These are phyloP conservation scores for Rynchops niger DNA, from an alignment of 2,113 vertebrate species.

Conservation along the genomic window DNA sequence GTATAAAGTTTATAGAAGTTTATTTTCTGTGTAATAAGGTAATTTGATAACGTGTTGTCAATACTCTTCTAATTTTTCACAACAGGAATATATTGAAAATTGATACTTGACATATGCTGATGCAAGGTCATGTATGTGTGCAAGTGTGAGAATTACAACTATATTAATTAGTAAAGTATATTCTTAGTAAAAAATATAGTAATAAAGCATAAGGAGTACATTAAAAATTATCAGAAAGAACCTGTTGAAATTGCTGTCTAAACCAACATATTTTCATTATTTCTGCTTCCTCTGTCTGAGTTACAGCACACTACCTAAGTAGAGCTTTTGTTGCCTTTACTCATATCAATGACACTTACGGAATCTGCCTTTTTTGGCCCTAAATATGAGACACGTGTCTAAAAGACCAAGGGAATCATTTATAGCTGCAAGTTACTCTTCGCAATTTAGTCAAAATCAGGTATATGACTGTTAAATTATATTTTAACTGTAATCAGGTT, in stretches of 20 bases:
- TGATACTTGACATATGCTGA: neutral
- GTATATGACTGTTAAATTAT: constrained; percentile 3
- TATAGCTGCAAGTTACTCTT: neutral
- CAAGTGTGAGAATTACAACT: neutral
- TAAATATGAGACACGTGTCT: neutral
- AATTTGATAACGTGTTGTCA: neutral
- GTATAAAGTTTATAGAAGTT: neutral
- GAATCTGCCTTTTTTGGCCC: neutral
- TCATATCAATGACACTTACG: neutral
- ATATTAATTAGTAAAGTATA: neutral
- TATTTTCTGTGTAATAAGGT: neutral
- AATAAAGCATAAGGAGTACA: neutral
- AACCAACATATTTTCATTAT: neutral
- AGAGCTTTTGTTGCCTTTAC: neutral
- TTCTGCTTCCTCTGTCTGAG: neutral
- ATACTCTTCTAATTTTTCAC: neutral
- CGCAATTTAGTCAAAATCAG: neutral
- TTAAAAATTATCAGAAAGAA: neutral
- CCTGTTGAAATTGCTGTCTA: neutral
- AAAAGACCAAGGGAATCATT: neutral
- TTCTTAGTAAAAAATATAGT: neutral
- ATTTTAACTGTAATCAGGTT: neutral
- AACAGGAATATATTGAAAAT: neutral
- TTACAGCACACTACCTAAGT: neutral
- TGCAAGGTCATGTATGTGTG: accelerated